Evolutionary conservation across 2,113 vertebrate species (phyloP).

Genomic region (Speoplatyrhinus poulsoni): DNA sequence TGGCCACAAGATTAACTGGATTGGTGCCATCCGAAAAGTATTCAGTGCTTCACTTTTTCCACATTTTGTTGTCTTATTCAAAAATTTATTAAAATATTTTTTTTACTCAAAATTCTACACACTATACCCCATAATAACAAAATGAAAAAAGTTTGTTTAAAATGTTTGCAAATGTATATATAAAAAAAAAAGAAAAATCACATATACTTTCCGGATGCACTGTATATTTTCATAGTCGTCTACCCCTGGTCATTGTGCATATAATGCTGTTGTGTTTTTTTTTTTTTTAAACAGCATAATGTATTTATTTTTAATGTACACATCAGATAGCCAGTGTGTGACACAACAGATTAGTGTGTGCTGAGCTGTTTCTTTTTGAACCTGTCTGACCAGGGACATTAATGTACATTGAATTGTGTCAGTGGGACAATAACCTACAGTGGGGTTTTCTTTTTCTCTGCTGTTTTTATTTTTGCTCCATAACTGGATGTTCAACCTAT

Average conservation of each 20-base stretch:
- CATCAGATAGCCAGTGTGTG: conserved; percentile 63
- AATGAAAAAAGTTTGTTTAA: no score
- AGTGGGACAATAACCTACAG: neutral
- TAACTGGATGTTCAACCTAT: conserved; percentile 19
- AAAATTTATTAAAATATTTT: no score
- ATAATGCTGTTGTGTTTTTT: neutral
- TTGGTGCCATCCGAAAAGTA: no score
- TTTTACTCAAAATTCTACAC: no score
- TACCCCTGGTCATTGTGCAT: neutral
- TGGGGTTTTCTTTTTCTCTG: conserved; percentile 33
- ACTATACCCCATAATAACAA: no score
- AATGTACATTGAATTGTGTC: conserved; percentile 20
- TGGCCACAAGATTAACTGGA: no score
- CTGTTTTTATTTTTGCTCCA: conserved; percentile 17
- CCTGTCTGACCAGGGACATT: conserved; percentile 31
- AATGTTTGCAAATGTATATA: no score
- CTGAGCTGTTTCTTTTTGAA: conserved; percentile 55
- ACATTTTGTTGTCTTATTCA: no score
- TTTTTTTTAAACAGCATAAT: neutral
- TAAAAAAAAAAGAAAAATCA: no score
- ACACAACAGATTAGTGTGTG: conserved; percentile 61
- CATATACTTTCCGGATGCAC: no score
- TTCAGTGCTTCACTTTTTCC: no score
- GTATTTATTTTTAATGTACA: conserved; percentile 46
- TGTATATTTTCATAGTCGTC: no score